Evolutionary conservation across 2,888 invertebrate genomes (phyloP).

Genomic region (Leuctra nigra): DNA sequence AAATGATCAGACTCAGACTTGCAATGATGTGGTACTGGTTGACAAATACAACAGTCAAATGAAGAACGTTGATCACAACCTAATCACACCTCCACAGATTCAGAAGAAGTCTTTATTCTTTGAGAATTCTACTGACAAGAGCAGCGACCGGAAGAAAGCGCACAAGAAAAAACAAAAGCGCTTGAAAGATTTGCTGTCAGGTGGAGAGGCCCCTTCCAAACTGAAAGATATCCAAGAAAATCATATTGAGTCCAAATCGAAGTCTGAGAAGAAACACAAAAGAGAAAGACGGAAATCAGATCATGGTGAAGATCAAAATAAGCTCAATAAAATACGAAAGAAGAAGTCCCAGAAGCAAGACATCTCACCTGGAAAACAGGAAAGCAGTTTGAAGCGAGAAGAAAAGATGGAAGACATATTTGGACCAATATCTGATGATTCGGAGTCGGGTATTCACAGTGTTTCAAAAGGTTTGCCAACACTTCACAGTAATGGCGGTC

Average conservation of each 20-base stretch:
- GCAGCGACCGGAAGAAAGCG: conserved; percentile 52
- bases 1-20: conserved; percentile 20
- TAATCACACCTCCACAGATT: conserved; percentile 34
- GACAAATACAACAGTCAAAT: conserved; percentile 22
- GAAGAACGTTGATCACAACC: conserved; percentile 42
- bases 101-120: conserved; percentile 24
- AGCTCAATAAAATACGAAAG: conserved; percentile 39
- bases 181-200: conserved; percentile 57
- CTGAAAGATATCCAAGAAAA: conserved; percentile 26
- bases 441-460: conserved; percentile 36
- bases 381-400: conserved; percentile 50
- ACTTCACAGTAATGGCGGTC: conserved; percentile 16
- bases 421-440: conserved; percentile 74
- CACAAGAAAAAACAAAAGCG: conserved; percentile 82
- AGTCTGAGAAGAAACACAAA: conserved; percentile 39
- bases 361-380: conserved; percentile 17
- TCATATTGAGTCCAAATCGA: conserved; percentile 36
- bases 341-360: conserved; percentile 35
- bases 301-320: conserved; percentile 39
- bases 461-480: conserved; percentile 22
- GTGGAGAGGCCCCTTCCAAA: conserved; percentile 42
- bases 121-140: conserved; percentile 23
- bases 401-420: conserved; percentile 86
- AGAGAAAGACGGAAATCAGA: conserved; percentile 31
- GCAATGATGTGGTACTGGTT: conserved; percentile 18